A percentile compares a stretch with the other conserved stretches of the same genome.
These are phyloP conservation scores for Potamarius usumacintae DNA, from an alignment of 2,113 vertebrate genomes.

Conservation along the genomic window DNA sequence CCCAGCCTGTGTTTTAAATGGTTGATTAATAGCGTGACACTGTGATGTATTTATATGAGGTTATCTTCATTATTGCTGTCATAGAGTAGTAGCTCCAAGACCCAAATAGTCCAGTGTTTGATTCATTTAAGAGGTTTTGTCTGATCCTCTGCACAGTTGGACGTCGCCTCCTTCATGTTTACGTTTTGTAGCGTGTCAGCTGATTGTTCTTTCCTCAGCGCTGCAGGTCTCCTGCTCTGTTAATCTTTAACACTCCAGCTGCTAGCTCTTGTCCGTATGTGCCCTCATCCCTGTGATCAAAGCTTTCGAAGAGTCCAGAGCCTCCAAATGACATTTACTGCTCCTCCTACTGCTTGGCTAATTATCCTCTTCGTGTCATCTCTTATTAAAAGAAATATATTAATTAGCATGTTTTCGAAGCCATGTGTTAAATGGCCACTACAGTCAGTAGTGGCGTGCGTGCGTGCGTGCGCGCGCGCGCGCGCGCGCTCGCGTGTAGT, in stretches of 20 bases:
- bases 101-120: background rate
- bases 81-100: background rate
- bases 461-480: too few relatives aligned
- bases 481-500: too few relatives aligned
- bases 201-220: slow-evolving; percentile 27
- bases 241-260: slow-evolving; percentile 44
- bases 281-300: background rate
- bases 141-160: background rate
- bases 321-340: background rate
- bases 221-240: slow-evolving; percentile 32
- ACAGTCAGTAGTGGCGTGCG: background rate
- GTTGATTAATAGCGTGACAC: background rate
- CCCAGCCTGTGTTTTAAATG: too few relatives aligned
- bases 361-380: background rate
- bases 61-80: background rate
- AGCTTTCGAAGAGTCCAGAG: background rate
- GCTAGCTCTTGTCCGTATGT: background rate
- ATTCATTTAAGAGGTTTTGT: background rate
- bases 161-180: background rate
- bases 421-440: slow-evolving; percentile 8
- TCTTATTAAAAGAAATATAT: background rate
- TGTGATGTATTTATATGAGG: background rate
- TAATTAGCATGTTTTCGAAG: slow-evolving; percentile 4
- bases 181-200: background rate
- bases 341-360: background rate